Evolutionary conservation across 2,113 vertebrate species (phyloP).

Genomic region (Epinephelus fuscoguttatus): DNA sequence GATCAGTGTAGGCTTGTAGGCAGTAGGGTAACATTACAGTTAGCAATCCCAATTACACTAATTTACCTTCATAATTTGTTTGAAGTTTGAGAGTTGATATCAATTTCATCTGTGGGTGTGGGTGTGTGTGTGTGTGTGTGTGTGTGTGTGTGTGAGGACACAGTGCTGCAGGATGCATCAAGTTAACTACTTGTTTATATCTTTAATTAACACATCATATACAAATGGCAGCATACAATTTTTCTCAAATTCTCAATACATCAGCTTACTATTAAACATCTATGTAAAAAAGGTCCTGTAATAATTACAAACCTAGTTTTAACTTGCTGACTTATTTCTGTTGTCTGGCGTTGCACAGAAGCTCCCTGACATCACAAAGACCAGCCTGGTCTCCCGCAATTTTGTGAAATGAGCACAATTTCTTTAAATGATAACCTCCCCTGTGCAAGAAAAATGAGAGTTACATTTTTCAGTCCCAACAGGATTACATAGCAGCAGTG

Average conservation of each 20-base stretch:
- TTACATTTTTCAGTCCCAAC: slow-evolving; percentile 5
- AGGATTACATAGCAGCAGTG: slow-evolving; percentile 3
- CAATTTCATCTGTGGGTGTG: too few relatives aligned
- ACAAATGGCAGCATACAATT: neutral
- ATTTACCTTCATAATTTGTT: too few relatives aligned
- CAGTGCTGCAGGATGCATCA: too few relatives aligned
- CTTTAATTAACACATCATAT: neutral
- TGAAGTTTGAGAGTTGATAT: too few relatives aligned
- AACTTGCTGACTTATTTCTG: neutral
- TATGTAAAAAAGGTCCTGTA: neutral
- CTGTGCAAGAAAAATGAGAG: slow-evolving; percentile 24
- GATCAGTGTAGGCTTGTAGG: neutral
- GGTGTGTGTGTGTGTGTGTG: too few relatives aligned
- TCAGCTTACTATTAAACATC: neutral
- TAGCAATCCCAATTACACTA: too few relatives aligned
- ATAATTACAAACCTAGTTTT: neutral
- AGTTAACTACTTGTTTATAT: neutral
- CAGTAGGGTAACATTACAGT: too few relatives aligned
- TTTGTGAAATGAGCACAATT: slow-evolving; percentile 50
- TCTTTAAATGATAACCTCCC: slow-evolving; percentile 15
- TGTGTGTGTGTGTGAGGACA: too few relatives aligned
- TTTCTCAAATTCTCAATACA: neutral
- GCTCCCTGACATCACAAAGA: slow-evolving; percentile 22
- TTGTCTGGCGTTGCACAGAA: neutral
- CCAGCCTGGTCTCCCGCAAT: neutral